Evolutionary conservation across 2,113 vertebrate species (phyloP).

Genomic region (Orycteropus afer): DNA sequence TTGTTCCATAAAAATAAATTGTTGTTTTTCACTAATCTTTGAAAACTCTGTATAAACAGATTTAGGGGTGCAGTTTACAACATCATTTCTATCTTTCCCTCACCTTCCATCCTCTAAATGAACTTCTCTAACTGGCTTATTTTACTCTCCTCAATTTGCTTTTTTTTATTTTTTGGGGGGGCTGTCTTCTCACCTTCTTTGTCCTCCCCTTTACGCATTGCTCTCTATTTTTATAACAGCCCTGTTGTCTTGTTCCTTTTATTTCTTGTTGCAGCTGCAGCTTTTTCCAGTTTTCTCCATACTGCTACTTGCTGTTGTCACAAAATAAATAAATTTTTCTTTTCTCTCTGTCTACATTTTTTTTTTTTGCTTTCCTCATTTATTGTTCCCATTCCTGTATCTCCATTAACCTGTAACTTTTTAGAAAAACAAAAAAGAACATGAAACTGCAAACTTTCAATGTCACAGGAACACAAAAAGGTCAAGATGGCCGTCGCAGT

Average conservation of each 20-base stretch:
- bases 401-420: slow-evolving; percentile 8
- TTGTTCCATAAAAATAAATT: background rate
- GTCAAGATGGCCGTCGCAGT: background rate
- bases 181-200: background rate
- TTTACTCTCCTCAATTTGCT: background rate
- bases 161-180: background rate
- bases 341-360: background rate
- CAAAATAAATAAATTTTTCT: background rate
- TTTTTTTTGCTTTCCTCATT: background rate
- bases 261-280: background rate
- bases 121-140: background rate
- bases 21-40: background rate
- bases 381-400: background rate
- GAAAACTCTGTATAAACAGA: background rate
- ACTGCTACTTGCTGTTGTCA: background rate
- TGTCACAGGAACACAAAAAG: slow-evolving; percentile 18
- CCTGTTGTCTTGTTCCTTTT: background rate
- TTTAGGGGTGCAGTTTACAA: background rate
- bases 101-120: background rate
- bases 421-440: slow-evolving; percentile 43
- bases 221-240: slow-evolving; percentile 16
- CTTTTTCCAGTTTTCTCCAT: background rate
- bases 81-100: background rate
- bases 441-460: background rate
- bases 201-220: background rate